These are phyloP conservation scores for Drosophila melanica DNA, from an alignment of 1,140 invertebrate species.

Conservation along the genomic window DNA sequence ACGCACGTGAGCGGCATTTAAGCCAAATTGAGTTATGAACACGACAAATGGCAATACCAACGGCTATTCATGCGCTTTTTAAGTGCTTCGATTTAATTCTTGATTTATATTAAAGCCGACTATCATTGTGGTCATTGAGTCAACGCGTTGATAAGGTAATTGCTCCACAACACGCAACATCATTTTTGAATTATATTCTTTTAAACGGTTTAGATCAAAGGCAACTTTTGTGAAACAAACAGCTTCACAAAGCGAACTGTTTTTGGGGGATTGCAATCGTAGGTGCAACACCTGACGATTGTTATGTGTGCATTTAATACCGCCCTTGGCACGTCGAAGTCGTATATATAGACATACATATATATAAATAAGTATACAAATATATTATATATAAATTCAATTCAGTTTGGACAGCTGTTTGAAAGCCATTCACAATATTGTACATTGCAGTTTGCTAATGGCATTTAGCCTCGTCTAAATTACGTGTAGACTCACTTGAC, in stretches of 20 bases:
- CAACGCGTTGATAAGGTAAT: constrained; percentile 55
- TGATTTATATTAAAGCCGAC: constrained; percentile 7
- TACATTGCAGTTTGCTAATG: constrained; percentile 34
- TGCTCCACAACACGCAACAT: constrained; percentile 54
- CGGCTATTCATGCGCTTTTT: constrained; percentile 24
- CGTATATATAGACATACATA: neutral
- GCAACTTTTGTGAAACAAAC: neutral
- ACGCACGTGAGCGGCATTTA: constrained; percentile 58
- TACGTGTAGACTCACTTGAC: constrained; percentile 7
- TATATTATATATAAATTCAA: constrained; percentile 8
- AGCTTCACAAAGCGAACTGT: constrained; percentile 2
- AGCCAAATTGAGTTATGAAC: constrained; percentile 37
- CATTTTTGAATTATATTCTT: constrained; percentile 25
- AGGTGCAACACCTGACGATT: constrained; percentile 3
- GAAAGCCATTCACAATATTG: constrained; percentile 29
- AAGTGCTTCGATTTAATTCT: constrained; percentile 36
- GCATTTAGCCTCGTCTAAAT: constrained; percentile 16
- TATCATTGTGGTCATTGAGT: constrained; percentile 50
- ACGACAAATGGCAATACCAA: constrained; percentile 37
- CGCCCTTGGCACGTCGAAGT: constrained; percentile 39
- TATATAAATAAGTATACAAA: neutral
- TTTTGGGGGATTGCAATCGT: constrained; percentile 5
- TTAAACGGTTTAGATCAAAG: constrained; percentile 4
- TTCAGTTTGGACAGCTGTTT: constrained; percentile 47
- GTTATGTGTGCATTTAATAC: neutral